phyloP scores from a whole-genome alignment of 1,140 invertebrate genomes.

The Bombus consobrinus region DNA sequence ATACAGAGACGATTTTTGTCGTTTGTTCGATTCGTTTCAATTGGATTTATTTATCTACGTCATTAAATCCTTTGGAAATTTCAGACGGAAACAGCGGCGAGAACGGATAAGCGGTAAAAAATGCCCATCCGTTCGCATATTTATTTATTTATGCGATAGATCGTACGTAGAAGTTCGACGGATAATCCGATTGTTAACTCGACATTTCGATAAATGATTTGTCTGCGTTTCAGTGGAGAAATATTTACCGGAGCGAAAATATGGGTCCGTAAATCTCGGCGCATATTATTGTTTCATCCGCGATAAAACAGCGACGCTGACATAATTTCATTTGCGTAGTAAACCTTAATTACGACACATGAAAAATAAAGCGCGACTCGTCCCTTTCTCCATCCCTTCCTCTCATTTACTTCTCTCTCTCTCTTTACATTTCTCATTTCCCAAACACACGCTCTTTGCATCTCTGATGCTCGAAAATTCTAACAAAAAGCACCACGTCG shows the following conservation, averaged over 20 bases:
- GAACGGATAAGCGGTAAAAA: conserved; percentile 42
- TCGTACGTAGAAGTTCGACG: conserved; percentile 42
- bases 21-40: conserved; percentile 14
- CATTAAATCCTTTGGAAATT: conserved; percentile 52
- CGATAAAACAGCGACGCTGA: conserved; percentile 47
- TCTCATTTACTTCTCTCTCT: not conserved
- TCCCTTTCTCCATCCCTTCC: too few species aligned
- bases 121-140: conserved; percentile 41
- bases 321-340: conserved; percentile 48
- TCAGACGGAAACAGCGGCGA: conserved; percentile 1
- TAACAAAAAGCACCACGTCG: not conserved
- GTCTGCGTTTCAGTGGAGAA: conserved; percentile 42
- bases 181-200: conserved; percentile 59
- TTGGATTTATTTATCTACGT: conserved; percentile 43
- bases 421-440: too few species aligned
- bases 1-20: conserved; percentile 12
- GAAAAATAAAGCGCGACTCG: conserved; percentile 40
- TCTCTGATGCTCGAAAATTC: conserved; percentile 17
- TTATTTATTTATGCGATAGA: conserved; percentile 48
- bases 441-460: not conserved
- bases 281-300: conserved; percentile 51
- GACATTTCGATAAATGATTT: conserved; percentile 60
- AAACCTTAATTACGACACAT: conserved; percentile 47
- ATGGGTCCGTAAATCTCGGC: conserved; percentile 34
- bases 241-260: conserved; percentile 52